Evolutionary conservation across 2,888 invertebrate genomes (phyloP).

Genomic region (Aphrophora alni): DNA sequence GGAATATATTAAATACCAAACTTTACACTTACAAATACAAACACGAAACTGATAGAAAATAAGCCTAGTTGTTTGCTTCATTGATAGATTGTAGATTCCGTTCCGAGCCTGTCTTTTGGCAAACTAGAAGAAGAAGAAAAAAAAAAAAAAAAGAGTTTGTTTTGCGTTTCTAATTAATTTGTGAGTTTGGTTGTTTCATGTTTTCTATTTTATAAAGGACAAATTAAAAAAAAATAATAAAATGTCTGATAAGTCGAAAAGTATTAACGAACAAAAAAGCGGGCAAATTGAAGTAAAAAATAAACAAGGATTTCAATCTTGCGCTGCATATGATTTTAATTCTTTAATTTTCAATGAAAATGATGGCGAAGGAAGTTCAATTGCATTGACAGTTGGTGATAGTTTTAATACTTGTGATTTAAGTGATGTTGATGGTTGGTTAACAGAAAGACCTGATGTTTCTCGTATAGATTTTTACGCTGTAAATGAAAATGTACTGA

Average conservation of each 20-base stretch:
- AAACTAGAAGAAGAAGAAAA: too few species aligned
- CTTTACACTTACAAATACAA: too few species aligned
- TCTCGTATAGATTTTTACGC: not conserved
- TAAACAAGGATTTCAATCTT: conserved; percentile 9
- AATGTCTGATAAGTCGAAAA: not conserved
- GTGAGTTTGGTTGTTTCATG: not conserved
- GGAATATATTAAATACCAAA: too few species aligned
- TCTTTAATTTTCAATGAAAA: conserved; percentile 26
- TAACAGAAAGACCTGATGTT: not conserved
- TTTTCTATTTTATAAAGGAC: conserved; percentile 27
- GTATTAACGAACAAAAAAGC: conserved; percentile 37
- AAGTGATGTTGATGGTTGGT: conserved; percentile 13
- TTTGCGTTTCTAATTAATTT: not conserved
- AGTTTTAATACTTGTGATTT: conserved; percentile 10
- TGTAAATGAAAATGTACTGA: not conserved
- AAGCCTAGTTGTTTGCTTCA: too few species aligned
- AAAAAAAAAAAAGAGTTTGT: not conserved
- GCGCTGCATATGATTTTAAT: conserved; percentile 15
- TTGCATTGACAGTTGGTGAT: conserved; percentile 23
- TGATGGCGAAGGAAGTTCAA: conserved; percentile 32
- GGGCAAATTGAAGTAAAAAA: conserved; percentile 34
- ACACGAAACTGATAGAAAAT: too few species aligned
- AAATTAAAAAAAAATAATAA: not conserved
- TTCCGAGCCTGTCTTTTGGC: too few species aligned
- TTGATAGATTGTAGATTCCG: too few species aligned